Conservation (phyloP, 2,113 vertebrate species). For the Thermophis baileyi region DNA sequence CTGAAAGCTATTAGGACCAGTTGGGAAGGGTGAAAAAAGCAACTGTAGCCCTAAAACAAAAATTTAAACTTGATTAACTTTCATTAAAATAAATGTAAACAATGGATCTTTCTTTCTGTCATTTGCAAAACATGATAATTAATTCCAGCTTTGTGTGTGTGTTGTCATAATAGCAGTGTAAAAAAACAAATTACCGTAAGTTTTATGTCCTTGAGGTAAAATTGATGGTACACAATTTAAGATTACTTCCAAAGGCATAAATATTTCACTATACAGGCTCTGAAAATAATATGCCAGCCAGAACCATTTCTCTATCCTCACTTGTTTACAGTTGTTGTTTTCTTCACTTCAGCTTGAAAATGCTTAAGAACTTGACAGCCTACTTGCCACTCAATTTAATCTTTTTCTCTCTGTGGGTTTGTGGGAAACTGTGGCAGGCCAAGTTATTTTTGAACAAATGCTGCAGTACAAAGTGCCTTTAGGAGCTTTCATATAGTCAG, state of each 20-base stretch:
- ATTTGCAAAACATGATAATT: constrained; percentile 63
- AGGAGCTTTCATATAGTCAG: constrained; percentile 70
- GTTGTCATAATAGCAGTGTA: constrained; percentile 62
- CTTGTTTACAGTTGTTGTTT: constrained; percentile 30
- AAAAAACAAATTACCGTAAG: constrained; percentile 66
- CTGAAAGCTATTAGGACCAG: constrained; percentile 33
- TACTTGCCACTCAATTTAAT: constrained; percentile 60
- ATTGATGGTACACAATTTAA: constrained; percentile 33
- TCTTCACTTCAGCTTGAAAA: constrained; percentile 52
- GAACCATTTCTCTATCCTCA: constrained; percentile 30
- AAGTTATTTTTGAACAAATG: constrained; percentile 72
- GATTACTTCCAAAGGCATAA: constrained; percentile 55
- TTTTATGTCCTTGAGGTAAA: constrained; percentile 55
- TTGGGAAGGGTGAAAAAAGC: not conserved
- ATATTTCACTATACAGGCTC: constrained; percentile 43
- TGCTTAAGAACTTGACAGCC: constrained; percentile 50
- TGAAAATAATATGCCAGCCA: constrained; percentile 21
- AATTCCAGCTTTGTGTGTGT: constrained; percentile 64
- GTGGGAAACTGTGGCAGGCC: constrained; percentile 62
- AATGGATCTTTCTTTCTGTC: constrained; percentile 57
- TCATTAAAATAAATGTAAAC: constrained; percentile 62
- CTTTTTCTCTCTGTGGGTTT: constrained; percentile 54
- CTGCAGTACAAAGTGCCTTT: constrained; percentile 51
- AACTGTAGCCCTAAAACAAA: constrained; percentile 25
- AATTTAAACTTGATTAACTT: constrained; percentile 33